Base-by-base conservation (phyloP, 2,113 vertebrate species). In the Gambusia holbrooki region DNA sequence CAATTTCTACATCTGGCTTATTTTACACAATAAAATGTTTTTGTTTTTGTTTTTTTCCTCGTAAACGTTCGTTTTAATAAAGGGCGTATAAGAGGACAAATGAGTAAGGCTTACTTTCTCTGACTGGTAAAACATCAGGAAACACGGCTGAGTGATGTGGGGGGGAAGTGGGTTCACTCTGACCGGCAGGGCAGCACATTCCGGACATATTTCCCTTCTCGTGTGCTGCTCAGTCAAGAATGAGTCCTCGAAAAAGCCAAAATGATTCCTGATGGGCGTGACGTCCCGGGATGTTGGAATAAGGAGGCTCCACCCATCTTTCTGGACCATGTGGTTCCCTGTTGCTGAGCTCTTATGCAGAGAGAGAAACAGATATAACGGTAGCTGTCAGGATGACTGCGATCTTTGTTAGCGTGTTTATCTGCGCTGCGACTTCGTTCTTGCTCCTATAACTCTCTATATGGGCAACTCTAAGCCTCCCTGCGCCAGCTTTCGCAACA, bases 251-350 rank as follows among this genome's bases (percentile, higher is more conserved):
- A 69, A 84, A 58, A 84, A 66, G 33, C 29, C 66, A 66, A 28
- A 83, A 62, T 19, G 51, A 76, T 77, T 66, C 69, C 58, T 63
- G 72, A 70, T 27, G 42, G 78, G 37, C 25, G 83, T 75, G 84
- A 81, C 77, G 77, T 62, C 65, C 35, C 32, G 60, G 81, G 77
- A 61, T 77, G 1, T 5, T 45, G 73, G 77, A 67, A 62, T 28
- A 77, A 73, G 42, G 63, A 83, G 63, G 74, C 90, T 85, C 92
- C 92, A 30, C 88, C 88, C 82, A 40, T 11, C 30, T 65, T 40
- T 30, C 66, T 45, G 37, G 42, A 68, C 74, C 85, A 64, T 77
- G 85, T 86, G 81, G 45, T 19, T 77, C 66, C 80, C 79, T 79
- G 85, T 78, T 87, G 84, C 83, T 85, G 58, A 45, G 54, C 14